Conservation (phyloP, 1,140 invertebrate genomes). For the Battus philenor region DNA sequence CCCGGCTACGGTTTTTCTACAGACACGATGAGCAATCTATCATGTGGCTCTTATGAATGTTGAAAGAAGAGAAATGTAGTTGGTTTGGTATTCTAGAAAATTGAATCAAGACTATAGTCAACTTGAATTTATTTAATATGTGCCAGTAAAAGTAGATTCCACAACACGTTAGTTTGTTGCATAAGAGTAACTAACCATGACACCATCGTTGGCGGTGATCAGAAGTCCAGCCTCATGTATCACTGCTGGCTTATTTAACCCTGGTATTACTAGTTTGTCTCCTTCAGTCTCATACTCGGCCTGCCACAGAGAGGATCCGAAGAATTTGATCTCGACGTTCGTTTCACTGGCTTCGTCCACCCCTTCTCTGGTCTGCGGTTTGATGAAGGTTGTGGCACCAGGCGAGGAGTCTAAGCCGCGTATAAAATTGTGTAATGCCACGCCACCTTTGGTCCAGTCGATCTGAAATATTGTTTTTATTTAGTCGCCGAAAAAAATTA, state of each 20-base stretch:
- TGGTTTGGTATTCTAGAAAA: too few relatives aligned
- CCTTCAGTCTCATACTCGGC: slow-evolving; percentile 77
- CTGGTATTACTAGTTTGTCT: slow-evolving; percentile 79
- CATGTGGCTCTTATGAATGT: too few relatives aligned
- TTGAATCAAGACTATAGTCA: too few relatives aligned
- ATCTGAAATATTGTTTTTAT: slow-evolving; percentile 81
- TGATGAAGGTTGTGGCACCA: slow-evolving; percentile 88
- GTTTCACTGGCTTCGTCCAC: slow-evolving; percentile 44
- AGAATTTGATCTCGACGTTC: slow-evolving; percentile 82
- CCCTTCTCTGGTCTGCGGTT: slow-evolving; percentile 70
- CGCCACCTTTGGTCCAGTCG: slow-evolving; percentile 82
- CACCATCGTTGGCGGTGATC: slow-evolving; percentile 86
- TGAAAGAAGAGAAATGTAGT: too few relatives aligned
- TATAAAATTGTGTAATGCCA: slow-evolving; percentile 93
- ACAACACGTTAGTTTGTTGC: slow-evolving; percentile 1
- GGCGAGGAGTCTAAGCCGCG: slow-evolving; percentile 94
- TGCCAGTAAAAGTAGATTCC: neutral
- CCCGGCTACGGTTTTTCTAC: too few relatives aligned
- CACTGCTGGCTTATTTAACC: slow-evolving; percentile 78
- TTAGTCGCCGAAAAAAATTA: too few relatives aligned
- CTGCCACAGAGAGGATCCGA: slow-evolving; percentile 87
- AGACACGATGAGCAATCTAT: too few relatives aligned
- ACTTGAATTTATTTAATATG: too few relatives aligned
- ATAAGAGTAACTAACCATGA: slow-evolving; percentile 83
- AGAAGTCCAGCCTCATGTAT: slow-evolving; percentile 88